Conservation (phyloP, 1,140 invertebrate species). For the Medauroidea extradentata region DNA sequence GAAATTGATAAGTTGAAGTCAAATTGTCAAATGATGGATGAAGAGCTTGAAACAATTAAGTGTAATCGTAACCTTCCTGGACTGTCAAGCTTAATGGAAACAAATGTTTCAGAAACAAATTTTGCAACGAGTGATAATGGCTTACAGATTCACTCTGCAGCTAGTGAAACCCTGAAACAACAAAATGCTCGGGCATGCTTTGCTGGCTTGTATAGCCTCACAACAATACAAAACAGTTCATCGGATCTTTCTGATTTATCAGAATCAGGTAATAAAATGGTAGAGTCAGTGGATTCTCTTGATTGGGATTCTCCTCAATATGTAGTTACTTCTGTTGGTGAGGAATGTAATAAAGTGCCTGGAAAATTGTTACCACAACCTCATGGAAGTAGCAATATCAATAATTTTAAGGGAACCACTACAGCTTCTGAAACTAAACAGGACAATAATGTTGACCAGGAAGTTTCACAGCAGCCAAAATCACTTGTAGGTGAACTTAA, state of each 20-base stretch:
- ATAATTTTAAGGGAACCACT: no score
- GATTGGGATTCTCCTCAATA: constrained; percentile 23
- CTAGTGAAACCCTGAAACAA: constrained; percentile 11
- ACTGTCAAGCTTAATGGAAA: constrained; percentile 24
- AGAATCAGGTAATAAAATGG: constrained; percentile 4
- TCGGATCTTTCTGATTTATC: constrained; percentile 22
- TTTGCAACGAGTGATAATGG: neutral
- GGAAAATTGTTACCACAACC: no score
- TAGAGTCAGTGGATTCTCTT: constrained; percentile 16
- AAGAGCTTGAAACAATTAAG: constrained; percentile 32
- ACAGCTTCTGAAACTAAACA: no score
- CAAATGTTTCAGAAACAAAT: neutral
- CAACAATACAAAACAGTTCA: constrained; percentile 27
- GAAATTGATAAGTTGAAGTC: constrained; percentile 33
- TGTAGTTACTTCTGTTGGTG: neutral
- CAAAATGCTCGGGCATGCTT: constrained; percentile 26
- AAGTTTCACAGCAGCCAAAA: no score
- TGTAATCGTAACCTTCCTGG: constrained; percentile 30
- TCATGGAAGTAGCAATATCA: no score
- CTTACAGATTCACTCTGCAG: neutral
- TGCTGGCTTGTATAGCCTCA: constrained; percentile 29
- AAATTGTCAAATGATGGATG: constrained; percentile 33
- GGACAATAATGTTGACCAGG: no score
- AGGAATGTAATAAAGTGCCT: no score
- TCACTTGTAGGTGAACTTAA: no score